These are phyloP conservation scores for Apotomis betuletana DNA, from an alignment of 2,888 invertebrate species.

Conservation along the genomic window DNA sequence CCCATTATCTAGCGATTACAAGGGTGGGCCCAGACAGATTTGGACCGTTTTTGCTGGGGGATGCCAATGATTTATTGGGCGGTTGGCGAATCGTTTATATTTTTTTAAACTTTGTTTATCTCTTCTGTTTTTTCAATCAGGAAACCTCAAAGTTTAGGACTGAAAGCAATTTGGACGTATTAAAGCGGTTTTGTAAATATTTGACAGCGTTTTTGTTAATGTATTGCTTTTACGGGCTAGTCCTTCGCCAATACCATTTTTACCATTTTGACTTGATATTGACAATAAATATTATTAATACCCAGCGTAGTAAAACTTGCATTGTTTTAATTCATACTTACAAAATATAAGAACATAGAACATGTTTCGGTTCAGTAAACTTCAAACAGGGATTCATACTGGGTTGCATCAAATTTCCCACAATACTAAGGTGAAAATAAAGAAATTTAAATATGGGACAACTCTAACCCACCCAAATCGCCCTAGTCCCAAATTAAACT, in stretches of 20 bases:
- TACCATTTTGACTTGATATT: too few relatives aligned
- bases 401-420: too few relatives aligned
- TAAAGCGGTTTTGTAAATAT: constrained; percentile 12
- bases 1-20: constrained; percentile 81
- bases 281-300: too few relatives aligned
- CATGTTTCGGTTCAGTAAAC: too few relatives aligned
- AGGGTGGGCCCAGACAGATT: constrained; percentile 78
- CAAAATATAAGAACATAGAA: too few relatives aligned
- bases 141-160: background rate
- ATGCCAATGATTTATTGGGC: constrained; percentile 39
- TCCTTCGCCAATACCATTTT: background rate
- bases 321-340: too few relatives aligned
- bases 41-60: constrained; percentile 62
- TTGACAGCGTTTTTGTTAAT: background rate
- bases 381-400: too few relatives aligned
- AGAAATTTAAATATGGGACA: too few relatives aligned
- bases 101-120: constrained; percentile 42
- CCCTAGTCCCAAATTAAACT: too few relatives aligned
- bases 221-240: background rate
- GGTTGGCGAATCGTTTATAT: constrained; percentile 28
- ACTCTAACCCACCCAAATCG: too few relatives aligned
- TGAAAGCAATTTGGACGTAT: constrained; percentile 16
- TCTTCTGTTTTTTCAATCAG: constrained; percentile 35
- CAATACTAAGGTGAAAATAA: too few relatives aligned
- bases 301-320: too few relatives aligned